Evolutionary conservation across 2,888 invertebrate species (phyloP), one percentile per base, ranked within the genome.

Genomic region (Xestia sexstrigata): DNA sequence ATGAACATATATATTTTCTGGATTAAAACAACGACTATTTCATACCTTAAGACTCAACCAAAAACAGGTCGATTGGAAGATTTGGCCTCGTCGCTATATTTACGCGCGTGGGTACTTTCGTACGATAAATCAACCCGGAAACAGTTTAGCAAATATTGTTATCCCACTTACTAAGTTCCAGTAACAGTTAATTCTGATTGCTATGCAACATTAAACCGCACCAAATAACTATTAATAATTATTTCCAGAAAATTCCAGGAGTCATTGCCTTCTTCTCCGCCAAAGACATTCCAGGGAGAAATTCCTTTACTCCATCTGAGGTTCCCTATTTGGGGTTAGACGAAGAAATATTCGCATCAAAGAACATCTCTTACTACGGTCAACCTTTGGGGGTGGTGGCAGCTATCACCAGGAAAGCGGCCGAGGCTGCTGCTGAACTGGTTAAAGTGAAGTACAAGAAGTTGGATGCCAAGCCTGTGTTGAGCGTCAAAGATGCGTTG

Each of bases 371-470:
- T 23, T 98, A 97, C 91, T 97, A 98, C 81, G 98, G 98, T 0
- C 99, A 99, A 89, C 97, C 98, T 0, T 90, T 98, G 8, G 99
- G 98, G 0, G 90, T 99, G 1, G 95, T 99, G 11, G 97, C 98
- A 0, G 99, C 98, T 0, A 97, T 95, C 17, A 97, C 96, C 2
- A 97, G 97, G 45, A 94, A 94, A 0, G 87, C 97, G 3, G 96
- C 95, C 0, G 35, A 94, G 0, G 88, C 88, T 42, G 95, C 95
- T 3, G 94, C 93, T 0, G 87, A 82, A 1, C 63, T 94, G 58
- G 94, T 98, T 0, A 95, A 96, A 89, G 95, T 98, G 0, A 94
- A 92, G 95, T 98, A 97, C 84, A 95, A 94, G 58, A 93, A 97
- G 70, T 91, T 95, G 0, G 89, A 89, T 55, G 94, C 92, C 6